phyloP scores from a whole-genome alignment of 1,140 invertebrate genomes.

The Cardiocondyla obscurior region DNA sequence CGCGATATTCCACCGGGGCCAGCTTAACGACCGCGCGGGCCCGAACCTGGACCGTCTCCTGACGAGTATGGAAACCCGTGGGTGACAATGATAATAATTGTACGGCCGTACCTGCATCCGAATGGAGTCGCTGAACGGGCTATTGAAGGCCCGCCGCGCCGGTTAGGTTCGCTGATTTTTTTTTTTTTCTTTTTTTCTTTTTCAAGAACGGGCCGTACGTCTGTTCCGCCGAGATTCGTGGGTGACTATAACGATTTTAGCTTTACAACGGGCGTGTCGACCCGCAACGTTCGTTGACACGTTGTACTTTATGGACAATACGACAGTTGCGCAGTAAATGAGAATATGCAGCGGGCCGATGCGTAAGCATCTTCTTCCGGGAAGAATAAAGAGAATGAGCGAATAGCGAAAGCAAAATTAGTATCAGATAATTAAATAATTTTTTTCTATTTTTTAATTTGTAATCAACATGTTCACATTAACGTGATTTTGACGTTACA shows the following conservation, averaged over 20 bases:
- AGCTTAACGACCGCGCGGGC: constrained; percentile 23
- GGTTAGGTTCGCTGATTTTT: constrained; percentile 28
- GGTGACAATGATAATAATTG: constrained; percentile 70
- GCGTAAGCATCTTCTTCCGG: background rate
- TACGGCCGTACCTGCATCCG: constrained; percentile 28
- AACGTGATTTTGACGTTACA: background rate
- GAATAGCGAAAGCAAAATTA: background rate
- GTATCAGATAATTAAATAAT: background rate
- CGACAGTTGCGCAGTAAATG: constrained; percentile 20
- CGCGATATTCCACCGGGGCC: constrained; percentile 10
- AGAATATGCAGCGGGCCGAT: constrained; percentile 12
- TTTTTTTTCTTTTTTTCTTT: background rate
- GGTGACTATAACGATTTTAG: constrained; percentile 65
- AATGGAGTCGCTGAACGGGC: constrained; percentile 33
- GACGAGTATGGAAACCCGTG: constrained; percentile 69
- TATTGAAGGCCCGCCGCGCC: background rate
- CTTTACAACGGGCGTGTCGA: constrained; percentile 52
- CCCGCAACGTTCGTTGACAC: constrained; percentile 9
- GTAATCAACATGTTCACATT: background rate
- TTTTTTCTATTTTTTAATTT: background rate
- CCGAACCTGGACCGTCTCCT: background rate
- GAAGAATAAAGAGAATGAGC: background rate
- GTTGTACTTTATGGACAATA: constrained; percentile 32
- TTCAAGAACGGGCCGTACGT: constrained; percentile 4
- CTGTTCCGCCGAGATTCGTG: constrained; percentile 55